Conservation (phyloP, 2,888 invertebrate species). For the Acronicta psi region DNA sequence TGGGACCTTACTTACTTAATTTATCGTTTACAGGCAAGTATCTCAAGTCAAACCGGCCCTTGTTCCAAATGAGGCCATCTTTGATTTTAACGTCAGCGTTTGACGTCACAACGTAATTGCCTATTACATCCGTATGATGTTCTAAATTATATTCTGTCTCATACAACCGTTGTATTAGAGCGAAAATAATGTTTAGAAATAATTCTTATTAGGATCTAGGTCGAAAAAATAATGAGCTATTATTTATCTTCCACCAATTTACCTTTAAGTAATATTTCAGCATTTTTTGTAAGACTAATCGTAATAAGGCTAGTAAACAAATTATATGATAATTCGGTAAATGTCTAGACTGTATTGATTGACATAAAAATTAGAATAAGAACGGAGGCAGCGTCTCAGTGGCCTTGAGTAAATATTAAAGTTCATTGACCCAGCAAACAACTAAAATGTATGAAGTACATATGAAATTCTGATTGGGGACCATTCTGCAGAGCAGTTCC, state of each 20-base stretch:
- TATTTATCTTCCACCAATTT: slow-evolving; percentile 40
- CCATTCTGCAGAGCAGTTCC: too few relatives aligned
- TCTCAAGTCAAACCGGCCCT: background rate
- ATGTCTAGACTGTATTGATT: slow-evolving; percentile 44
- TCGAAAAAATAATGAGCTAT: slow-evolving; percentile 16
- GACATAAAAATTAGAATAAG: slow-evolving; percentile 28
- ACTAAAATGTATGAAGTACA: too few relatives aligned
- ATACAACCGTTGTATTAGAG: background rate
- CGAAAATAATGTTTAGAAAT: slow-evolving; percentile 6
- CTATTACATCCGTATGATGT: slow-evolving; percentile 20
- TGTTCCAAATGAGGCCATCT: background rate
- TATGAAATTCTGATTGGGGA: too few relatives aligned
- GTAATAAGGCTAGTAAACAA: slow-evolving; percentile 28
- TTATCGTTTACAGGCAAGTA: too few relatives aligned
- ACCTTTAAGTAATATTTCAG: slow-evolving; percentile 27
- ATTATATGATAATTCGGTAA: slow-evolving; percentile 31
- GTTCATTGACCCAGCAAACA: slow-evolving; percentile 1
- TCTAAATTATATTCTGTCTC: slow-evolving; percentile 5
- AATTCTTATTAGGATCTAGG: slow-evolving; percentile 10
- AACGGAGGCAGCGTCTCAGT: slow-evolving; percentile 2
- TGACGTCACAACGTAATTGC: slow-evolving; percentile 39
- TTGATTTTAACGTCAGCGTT: slow-evolving; percentile 21
- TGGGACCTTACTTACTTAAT: too few relatives aligned
- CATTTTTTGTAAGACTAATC: slow-evolving; percentile 12
- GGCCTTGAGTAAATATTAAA: slow-evolving; percentile 13